A percentile compares a stretch with the other conserved stretches of the same genome.
Conservation (phyloP, 2,888 invertebrate genomes). For the Alentia gelatinosa region DNA sequence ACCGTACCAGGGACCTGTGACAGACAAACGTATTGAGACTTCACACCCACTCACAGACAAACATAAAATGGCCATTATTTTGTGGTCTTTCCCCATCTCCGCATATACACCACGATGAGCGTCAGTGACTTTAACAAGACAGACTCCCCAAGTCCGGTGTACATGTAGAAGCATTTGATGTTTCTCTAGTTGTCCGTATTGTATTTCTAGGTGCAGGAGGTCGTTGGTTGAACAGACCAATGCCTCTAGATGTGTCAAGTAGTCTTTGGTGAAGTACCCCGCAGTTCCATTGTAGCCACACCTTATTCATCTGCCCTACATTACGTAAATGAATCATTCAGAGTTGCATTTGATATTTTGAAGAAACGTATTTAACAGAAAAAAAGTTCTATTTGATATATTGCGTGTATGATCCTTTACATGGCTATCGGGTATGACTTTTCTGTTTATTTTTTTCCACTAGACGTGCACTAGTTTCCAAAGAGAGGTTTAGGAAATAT, state of each 20-base stretch:
- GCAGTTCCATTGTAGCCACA: not conserved
- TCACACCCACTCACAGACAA: too few relatives aligned
- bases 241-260: too few relatives aligned
- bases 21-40: too few relatives aligned
- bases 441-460: not conserved
- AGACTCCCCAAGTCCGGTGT: not conserved
- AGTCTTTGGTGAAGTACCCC: not conserved
- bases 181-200: not conserved
- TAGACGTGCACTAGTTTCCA: not conserved
- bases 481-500: not conserved
- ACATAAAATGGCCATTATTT: too few relatives aligned
- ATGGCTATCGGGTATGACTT: not conserved
- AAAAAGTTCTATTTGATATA: not conserved
- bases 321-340: too few relatives aligned
- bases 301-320: not conserved
- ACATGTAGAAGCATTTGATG: not conserved
- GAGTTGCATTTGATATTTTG: not conserved
- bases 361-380: not conserved
- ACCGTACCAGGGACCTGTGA: too few relatives aligned
- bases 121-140: too few relatives aligned
- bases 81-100: too few relatives aligned
- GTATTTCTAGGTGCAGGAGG: not conserved
- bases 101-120: too few relatives aligned
- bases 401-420: not conserved
- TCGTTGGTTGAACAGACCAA: too few relatives aligned